phyloP scores from a whole-genome alignment of 2,113 vertebrate species.

The Leucoraja erinaceus region DNA sequence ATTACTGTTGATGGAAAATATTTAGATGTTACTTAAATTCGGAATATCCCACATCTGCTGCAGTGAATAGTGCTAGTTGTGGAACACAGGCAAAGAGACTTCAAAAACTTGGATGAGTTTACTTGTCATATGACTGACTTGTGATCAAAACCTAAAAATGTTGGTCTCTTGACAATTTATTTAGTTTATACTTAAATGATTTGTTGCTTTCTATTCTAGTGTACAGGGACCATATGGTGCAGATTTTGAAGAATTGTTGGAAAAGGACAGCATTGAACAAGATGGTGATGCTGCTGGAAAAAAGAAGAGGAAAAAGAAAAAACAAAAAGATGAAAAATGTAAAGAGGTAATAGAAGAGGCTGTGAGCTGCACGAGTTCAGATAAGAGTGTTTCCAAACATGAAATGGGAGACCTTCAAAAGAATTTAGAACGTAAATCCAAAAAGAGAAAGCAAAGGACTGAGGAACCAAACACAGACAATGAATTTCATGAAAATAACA shows the following conservation, averaged over 20 bases:
- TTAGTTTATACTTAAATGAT: not conserved
- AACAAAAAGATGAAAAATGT: slow-evolving; percentile 18
- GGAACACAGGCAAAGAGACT: not conserved
- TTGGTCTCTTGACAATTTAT: not conserved
- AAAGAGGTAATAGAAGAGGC: slow-evolving; percentile 37
- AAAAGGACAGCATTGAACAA: not conserved
- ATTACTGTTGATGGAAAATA: slow-evolving; percentile 9
- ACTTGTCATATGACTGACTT: slow-evolving; percentile 19
- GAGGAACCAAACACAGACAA: slow-evolving; percentile 41
- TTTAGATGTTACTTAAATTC: not conserved
- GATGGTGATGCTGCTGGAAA: slow-evolving; percentile 33
- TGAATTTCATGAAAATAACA: slow-evolving; percentile 63
- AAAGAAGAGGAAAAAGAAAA: slow-evolving; percentile 54
- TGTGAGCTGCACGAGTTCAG: not conserved
- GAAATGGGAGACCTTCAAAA: not conserved
- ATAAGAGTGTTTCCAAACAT: not conserved
- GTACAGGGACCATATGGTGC: not conserved
- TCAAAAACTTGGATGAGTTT: not conserved
- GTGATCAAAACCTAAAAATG: not conserved
- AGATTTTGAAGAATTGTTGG: not conserved
- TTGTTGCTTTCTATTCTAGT: not conserved
- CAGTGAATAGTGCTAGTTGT: not conserved
- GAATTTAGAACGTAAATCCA: slow-evolving; percentile 6
- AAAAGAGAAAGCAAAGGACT: slow-evolving; percentile 37
- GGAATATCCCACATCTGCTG: not conserved